A percentile compares a stretch with the other conserved stretches of the same genome.
These are phyloP conservation scores for Sericinus montela DNA, from an alignment of 2,888 invertebrate species.

Conservation along the genomic window DNA sequence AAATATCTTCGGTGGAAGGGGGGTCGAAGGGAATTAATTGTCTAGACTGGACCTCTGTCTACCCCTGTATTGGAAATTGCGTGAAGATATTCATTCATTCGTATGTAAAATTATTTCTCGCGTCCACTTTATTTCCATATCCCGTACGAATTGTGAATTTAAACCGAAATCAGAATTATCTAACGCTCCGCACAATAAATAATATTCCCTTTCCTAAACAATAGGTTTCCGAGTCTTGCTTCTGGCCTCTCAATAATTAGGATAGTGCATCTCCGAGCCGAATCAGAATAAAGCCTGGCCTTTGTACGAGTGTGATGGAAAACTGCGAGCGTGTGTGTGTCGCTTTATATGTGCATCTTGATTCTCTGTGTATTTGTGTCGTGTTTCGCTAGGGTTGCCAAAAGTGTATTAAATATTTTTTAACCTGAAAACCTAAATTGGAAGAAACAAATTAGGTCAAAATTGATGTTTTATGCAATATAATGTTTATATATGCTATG, in stretches of 20 bases:
- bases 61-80: too few relatives aligned
- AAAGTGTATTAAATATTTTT: background rate
- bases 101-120: background rate
- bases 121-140: background rate
- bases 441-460: too few relatives aligned
- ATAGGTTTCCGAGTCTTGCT: slow-evolving; percentile 48
- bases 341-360: slow-evolving; percentile 48
- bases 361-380: slow-evolving; percentile 53
- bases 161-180: slow-evolving; percentile 16
- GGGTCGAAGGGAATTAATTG: too few relatives aligned
- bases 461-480: too few relatives aligned
- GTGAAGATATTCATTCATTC: too few relatives aligned
- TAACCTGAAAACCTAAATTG: too few relatives aligned
- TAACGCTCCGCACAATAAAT: slow-evolving; percentile 31
- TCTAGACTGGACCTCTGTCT: too few relatives aligned
- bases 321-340: slow-evolving; percentile 36
- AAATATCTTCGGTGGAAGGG: too few relatives aligned
- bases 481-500: too few relatives aligned
- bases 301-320: slow-evolving; percentile 51
- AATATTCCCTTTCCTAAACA: slow-evolving; percentile 44
- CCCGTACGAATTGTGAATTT: background rate
- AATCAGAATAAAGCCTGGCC: slow-evolving; percentile 74
- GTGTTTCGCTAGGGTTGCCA: slow-evolving; percentile 29
- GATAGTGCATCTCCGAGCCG: slow-evolving; percentile 82
- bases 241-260: slow-evolving; percentile 71